Evolutionary conservation across 2,113 vertebrate genomes (phyloP).

Genomic region (Anguilla rostrata): DNA sequence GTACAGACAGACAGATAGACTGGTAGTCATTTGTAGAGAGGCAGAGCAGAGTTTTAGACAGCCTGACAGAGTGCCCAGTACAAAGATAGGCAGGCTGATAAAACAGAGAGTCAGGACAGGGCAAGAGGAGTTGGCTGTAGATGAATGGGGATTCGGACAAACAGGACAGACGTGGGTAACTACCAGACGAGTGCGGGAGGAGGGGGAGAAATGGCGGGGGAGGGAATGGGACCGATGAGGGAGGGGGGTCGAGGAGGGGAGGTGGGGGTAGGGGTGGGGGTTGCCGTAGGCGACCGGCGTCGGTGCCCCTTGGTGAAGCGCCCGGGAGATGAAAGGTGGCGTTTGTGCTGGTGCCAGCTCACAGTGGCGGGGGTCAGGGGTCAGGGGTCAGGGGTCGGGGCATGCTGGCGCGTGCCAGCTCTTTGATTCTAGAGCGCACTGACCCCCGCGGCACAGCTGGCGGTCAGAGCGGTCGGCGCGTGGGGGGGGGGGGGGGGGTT

Average conservation of each 20-base stretch:
- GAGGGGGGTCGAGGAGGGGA: not conserved
- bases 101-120: not conserved
- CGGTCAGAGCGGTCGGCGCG: too few species aligned
- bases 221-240: not conserved
- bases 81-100: not conserved
- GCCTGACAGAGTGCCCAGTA: not conserved
- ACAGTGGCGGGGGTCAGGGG: not conserved
- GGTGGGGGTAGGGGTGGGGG: not conserved
- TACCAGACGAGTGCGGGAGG: too few species aligned
- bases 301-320: not conserved
- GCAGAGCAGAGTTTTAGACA: not conserved
- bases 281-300: not conserved
- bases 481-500: not conserved
- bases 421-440: slow-evolving; percentile 26
- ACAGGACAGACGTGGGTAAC: not conserved
- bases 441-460: slow-evolving; percentile 27
- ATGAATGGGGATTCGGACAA: too few species aligned
- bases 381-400: not conserved
- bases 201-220: not conserved
- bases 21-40: not conserved
- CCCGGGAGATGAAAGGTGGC: slow-evolving; percentile 28
- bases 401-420: not conserved
- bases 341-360: slow-evolving; percentile 21
- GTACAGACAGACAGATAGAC: not conserved
- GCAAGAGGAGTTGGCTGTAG: too few species aligned